Conservation (phyloP, 2,888 invertebrate genomes). For the Scelioninae gen. 2 region DNA sequence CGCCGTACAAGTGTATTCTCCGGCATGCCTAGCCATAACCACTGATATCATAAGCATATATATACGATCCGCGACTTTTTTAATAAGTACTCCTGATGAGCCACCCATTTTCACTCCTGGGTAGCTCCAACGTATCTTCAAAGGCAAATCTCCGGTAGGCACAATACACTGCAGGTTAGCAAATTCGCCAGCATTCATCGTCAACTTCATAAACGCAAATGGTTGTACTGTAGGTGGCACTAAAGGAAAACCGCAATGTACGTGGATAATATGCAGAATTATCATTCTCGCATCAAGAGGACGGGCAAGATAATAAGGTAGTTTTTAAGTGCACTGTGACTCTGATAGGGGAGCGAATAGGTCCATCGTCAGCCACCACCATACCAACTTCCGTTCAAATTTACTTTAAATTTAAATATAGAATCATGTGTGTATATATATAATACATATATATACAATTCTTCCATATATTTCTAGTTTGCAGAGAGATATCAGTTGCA, state of each 20-base stretch:
- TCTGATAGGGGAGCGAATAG: neutral
- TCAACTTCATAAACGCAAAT: constrained; percentile 74
- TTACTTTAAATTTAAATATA: constrained; percentile 10
- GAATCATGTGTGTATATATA: no score
- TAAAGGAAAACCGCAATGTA: constrained; percentile 67
- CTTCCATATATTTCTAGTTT: neutral
- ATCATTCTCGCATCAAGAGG: constrained; percentile 1
- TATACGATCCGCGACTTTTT: constrained; percentile 77
- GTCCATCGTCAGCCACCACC: constrained; percentile 69
- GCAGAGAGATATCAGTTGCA: neutral
- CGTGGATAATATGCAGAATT: constrained; percentile 55
- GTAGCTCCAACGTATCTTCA: constrained; percentile 84
- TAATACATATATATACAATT: no score
- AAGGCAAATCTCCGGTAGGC: constrained; percentile 83
- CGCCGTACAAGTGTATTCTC: constrained; percentile 76
- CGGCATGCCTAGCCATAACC: constrained; percentile 77
- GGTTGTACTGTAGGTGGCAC: constrained; percentile 73
- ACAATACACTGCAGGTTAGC: constrained; percentile 79
- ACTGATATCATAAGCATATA: constrained; percentile 83
- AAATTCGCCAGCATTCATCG: constrained; percentile 79
- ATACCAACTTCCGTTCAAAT: constrained; percentile 64
- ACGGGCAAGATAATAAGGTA: constrained; percentile 2
- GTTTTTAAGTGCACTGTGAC: neutral
- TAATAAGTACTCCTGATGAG: constrained; percentile 73
- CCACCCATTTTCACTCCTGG: constrained; percentile 73